Evolutionary conservation across 2,888 invertebrate genomes (phyloP).

Genomic region (Polymixis lichenea): DNA sequence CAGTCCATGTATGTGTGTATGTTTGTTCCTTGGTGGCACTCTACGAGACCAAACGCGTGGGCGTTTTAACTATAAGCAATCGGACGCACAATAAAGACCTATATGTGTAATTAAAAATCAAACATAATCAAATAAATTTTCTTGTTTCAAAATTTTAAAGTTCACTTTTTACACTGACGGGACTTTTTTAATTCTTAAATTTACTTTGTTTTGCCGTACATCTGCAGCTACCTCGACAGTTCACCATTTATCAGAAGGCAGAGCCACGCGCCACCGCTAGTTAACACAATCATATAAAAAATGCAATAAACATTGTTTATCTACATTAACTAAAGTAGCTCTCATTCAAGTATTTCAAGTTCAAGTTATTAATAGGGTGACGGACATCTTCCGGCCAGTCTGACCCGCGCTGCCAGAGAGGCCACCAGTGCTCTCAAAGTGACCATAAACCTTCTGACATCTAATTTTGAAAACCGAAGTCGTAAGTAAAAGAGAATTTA

Average conservation of each 20-base stretch:
- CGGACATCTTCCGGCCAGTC: slow-evolving; percentile 20
- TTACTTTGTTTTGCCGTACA: no score
- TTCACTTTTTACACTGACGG: no score
- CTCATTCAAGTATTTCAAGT: slow-evolving; percentile 14
- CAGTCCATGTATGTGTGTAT: no score
- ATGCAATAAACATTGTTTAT: neutral
- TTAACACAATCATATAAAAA: neutral
- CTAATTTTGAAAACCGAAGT: neutral
- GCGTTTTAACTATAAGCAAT: no score
- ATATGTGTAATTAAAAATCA: no score
- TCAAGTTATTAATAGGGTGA: slow-evolving; percentile 13
- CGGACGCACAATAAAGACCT: no score
- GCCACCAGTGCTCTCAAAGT: neutral
- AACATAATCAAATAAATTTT: no score
- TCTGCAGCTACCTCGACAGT: no score
- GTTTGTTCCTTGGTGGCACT: no score
- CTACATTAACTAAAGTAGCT: neutral
- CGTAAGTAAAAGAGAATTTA: slow-evolving; percentile 21
- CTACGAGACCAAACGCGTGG: no score
- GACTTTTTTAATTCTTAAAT: no score
- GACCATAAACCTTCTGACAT: neutral
- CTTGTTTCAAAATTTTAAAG: no score
- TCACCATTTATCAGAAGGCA: neutral
- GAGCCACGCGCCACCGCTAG: neutral
- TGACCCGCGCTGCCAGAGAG: neutral